Percentiles rank a stretch among this genome's conserved stretches.
These are phyloP conservation scores for Sminthopsis crassicaudata DNA, from an alignment of 2,113 vertebrate species.

Conservation along the genomic window DNA sequence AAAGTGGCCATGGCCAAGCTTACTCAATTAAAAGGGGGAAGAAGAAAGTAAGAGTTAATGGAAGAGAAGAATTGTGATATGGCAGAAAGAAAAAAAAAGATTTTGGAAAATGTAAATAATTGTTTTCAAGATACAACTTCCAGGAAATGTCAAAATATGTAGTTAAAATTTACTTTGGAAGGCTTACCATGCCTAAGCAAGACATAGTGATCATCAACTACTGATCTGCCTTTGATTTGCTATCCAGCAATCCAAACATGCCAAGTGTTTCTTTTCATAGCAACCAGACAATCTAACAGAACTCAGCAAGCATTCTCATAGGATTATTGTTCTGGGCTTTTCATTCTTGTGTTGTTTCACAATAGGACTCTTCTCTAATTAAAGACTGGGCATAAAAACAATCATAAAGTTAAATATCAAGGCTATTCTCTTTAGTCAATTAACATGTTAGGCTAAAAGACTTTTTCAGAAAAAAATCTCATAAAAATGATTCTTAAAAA, in stretches of 20 bases:
- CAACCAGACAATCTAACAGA: background rate
- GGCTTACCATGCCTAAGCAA: background rate
- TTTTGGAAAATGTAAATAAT: background rate
- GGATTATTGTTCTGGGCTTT: background rate
- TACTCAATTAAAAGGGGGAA: background rate
- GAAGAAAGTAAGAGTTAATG: background rate
- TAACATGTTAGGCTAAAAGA: background rate
- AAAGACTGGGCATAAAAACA: background rate
- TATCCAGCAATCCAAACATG: background rate
- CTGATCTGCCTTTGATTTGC: background rate
- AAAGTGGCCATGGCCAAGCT: background rate
- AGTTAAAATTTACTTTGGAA: background rate
- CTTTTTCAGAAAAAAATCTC: background rate
- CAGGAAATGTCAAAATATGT: background rate
- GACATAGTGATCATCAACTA: background rate
- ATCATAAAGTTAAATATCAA: background rate
- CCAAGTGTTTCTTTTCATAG: background rate
- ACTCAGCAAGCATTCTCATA: background rate
- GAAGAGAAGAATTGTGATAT: background rate
- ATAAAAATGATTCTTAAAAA: background rate
- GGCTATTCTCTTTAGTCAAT: background rate
- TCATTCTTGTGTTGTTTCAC: background rate
- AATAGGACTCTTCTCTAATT: background rate
- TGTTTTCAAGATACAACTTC: background rate
- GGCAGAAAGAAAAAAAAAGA: background rate